phyloP scores from a whole-genome alignment of 2,113 vertebrate genomes.

The Anthoscopus minutus region DNA sequence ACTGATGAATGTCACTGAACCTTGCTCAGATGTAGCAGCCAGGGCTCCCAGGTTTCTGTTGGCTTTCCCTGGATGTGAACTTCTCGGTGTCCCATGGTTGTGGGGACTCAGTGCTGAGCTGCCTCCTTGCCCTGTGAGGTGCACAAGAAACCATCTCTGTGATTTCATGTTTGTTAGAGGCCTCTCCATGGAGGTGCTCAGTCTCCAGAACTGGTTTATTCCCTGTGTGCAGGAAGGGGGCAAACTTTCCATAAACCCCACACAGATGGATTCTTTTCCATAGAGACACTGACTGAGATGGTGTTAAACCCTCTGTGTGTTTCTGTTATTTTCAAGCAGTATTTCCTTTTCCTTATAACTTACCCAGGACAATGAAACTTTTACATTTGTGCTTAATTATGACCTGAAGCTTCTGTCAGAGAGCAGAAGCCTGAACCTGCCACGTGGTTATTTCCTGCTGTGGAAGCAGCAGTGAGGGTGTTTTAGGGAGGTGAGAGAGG shows the following conservation, averaged over 20 bases:
- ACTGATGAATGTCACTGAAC: not conserved
- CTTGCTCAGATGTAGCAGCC: not conserved
- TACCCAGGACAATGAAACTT: not conserved
- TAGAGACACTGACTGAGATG: not conserved
- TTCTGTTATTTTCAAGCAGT: not conserved
- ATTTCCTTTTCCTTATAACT: not conserved
- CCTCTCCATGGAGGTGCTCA: not conserved
- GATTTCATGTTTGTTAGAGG: not conserved
- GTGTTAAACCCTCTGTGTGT: not conserved
- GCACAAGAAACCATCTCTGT: rapidly evolving
- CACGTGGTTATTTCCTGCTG: not conserved
- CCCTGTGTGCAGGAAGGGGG: rapidly evolving
- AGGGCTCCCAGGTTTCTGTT: not conserved
- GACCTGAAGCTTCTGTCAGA: not conserved
- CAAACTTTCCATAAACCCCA: not conserved
- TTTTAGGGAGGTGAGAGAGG: not conserved
- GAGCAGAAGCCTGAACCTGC: not conserved
- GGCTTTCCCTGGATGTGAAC: not conserved
- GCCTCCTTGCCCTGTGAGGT: not conserved
- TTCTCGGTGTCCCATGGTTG: rapidly evolving
- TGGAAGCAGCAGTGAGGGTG: not conserved
- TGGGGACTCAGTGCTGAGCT: not conserved
- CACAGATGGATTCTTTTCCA: not conserved
- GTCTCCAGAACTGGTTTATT: not conserved
- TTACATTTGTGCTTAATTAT: not conserved